A percentile compares a stretch with the other conserved stretches of the same genome.
These are phyloP conservation scores for Spinibarbus caldwelli DNA, from an alignment of 2,797 vertebrate species.

Conservation along the genomic window DNA sequence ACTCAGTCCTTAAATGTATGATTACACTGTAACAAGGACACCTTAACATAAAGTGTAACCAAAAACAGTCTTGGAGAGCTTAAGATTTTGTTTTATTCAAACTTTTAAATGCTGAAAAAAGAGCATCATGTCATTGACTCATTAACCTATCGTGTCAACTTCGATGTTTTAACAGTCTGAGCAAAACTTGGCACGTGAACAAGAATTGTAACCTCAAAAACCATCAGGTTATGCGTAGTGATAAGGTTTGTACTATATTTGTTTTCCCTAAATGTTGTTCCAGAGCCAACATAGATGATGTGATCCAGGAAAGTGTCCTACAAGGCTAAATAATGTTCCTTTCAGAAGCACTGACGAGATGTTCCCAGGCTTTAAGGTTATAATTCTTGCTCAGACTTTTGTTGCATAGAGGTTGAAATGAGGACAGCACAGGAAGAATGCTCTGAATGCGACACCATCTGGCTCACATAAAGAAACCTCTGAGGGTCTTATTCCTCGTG, in stretches of 20 bases:
- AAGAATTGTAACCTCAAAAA: not conserved
- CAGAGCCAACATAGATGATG: not conserved
- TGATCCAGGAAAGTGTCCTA: not conserved
- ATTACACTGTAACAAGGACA: too few species aligned
- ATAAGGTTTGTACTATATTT: not conserved
- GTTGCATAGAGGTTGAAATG: constrained; percentile 42
- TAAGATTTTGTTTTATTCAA: not conserved
- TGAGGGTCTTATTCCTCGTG: constrained; percentile 36
- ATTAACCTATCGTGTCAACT: not conserved
- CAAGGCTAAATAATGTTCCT: not conserved
- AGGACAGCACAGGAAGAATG: constrained; percentile 35
- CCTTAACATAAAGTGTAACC: too few species aligned
- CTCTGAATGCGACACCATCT: constrained; percentile 49
- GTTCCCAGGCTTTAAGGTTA: constrained; percentile 9
- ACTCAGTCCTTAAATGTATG: too few species aligned
- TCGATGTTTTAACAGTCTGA: not conserved
- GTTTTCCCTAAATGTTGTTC: not conserved
- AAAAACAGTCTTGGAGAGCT: not conserved
- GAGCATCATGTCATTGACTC: too few species aligned
- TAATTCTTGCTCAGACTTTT: constrained; percentile 39
- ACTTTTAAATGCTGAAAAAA: not conserved
- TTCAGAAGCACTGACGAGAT: constrained; percentile 21
- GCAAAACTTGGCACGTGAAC: not conserved
- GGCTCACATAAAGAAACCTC: constrained; percentile 44
- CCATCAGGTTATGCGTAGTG: not conserved